Percentiles rank a stretch among this genome's conserved stretches.
Evolutionary conservation across 2,888 invertebrate species (phyloP).

Genomic region (Rugalucina vietnamica): DNA sequence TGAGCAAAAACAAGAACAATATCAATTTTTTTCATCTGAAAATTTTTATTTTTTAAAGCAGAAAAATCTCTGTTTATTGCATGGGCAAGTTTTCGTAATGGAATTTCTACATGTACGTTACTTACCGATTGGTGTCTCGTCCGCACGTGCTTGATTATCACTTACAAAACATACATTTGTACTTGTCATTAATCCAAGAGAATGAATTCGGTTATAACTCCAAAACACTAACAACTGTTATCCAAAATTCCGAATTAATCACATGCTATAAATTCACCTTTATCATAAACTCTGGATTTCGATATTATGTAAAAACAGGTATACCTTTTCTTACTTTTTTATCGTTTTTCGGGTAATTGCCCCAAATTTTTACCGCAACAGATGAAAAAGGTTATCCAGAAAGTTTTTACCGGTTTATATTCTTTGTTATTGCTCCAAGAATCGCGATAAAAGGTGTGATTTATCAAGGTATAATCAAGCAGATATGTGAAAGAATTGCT

Average conservation of each 20-base stretch:
- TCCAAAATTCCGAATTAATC: background rate
- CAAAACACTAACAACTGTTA: background rate
- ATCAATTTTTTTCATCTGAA: too few relatives aligned
- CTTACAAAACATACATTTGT: background rate
- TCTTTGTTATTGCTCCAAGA: constrained; percentile 1
- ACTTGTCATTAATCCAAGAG: too few relatives aligned
- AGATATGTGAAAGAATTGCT: background rate
- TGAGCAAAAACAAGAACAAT: too few relatives aligned
- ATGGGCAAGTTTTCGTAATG: too few relatives aligned
- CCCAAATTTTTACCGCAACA: background rate
- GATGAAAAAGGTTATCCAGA: background rate
- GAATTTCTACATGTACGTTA: too few relatives aligned
- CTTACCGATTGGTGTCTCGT: background rate
- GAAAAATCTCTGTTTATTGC: too few relatives aligned
- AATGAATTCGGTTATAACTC: background rate
- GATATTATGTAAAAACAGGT: background rate
- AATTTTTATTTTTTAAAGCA: too few relatives aligned
- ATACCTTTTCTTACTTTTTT: background rate
- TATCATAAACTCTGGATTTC: background rate
- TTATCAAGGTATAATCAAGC: constrained; percentile 4
- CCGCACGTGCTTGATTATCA: background rate
- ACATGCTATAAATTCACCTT: background rate
- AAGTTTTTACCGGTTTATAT: background rate
- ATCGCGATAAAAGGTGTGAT: constrained; percentile 5
- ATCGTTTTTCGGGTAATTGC: background rate